These are phyloP conservation scores for Casuarius casuarius DNA, from an alignment of 2,113 vertebrate genomes.

Conservation along the genomic window DNA sequence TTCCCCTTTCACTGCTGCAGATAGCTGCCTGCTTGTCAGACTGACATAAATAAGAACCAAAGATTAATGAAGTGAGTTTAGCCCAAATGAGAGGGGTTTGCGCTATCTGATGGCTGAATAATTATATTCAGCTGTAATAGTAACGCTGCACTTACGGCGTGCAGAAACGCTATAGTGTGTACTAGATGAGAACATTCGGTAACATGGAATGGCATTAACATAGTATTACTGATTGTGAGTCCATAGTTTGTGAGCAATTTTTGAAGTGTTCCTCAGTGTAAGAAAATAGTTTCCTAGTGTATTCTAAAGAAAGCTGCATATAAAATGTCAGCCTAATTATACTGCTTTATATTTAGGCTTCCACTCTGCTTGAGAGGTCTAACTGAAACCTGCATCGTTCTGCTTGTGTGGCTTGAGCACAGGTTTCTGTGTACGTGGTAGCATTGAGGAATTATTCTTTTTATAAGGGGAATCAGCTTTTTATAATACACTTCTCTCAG, in stretches of 20 bases:
- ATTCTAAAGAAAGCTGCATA: background rate
- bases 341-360: background rate
- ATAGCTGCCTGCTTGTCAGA: conserved; percentile 11
- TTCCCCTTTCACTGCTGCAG: background rate
- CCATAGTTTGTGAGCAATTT: background rate
- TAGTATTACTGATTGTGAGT: background rate
- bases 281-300: background rate
- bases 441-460: background rate
- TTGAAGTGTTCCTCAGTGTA: background rate
- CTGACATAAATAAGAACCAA: background rate
- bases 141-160: background rate
- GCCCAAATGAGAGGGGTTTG: background rate
- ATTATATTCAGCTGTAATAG: conserved; percentile 5
- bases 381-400: background rate
- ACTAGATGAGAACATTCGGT: background rate
- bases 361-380: background rate
- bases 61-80: background rate
- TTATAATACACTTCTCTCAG: background rate
- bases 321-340: background rate
- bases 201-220: background rate
- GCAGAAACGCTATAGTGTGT: background rate
- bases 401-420: background rate
- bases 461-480: background rate
- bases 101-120: background rate
- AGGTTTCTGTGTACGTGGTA: background rate